Conservation (phyloP, 2,797 vertebrate species). For the Natrix natrix region DNA sequence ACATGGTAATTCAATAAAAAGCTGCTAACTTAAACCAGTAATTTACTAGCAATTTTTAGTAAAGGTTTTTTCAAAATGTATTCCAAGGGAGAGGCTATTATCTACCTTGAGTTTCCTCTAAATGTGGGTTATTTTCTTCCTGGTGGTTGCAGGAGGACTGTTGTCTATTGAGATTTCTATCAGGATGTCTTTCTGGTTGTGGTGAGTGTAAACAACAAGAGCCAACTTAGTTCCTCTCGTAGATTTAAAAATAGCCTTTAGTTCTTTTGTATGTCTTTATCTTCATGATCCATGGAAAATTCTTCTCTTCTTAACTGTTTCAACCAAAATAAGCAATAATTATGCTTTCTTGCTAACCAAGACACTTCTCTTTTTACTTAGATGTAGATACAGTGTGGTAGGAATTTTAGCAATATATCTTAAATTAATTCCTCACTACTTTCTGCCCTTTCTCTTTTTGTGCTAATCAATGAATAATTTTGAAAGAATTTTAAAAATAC, state of each 20-base stretch:
- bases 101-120: constrained; percentile 43
- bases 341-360: constrained; percentile 59
- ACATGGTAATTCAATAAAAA: constrained; percentile 45
- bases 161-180: constrained; percentile 71
- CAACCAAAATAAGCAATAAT: constrained; percentile 63
- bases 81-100: constrained; percentile 15
- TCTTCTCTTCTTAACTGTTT: constrained; percentile 38
- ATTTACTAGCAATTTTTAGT: constrained; percentile 49
- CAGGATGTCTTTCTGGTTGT: constrained; percentile 72
- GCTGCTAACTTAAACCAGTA: constrained; percentile 16
- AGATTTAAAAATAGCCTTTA: constrained; percentile 56
- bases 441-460: constrained; percentile 13
- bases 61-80: constrained; percentile 36
- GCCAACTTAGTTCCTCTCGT: constrained; percentile 44
- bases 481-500: constrained; percentile 8
- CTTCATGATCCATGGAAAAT: constrained; percentile 60
- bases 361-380: constrained; percentile 51
- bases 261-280: constrained; percentile 49
- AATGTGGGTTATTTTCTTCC: constrained; percentile 66
- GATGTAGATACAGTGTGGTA: constrained; percentile 51
- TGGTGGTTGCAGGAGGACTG: constrained; percentile 65
- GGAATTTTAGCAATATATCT: constrained; percentile 33
- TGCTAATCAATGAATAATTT: constrained; percentile 31
- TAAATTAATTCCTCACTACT: constrained; percentile 36
- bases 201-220: constrained; percentile 63